Evolutionary conservation across 2,797 vertebrate genomes (phyloP), one percentile per base, ranked within the genome.

Genomic region (Calcarius lapponicus): DNA sequence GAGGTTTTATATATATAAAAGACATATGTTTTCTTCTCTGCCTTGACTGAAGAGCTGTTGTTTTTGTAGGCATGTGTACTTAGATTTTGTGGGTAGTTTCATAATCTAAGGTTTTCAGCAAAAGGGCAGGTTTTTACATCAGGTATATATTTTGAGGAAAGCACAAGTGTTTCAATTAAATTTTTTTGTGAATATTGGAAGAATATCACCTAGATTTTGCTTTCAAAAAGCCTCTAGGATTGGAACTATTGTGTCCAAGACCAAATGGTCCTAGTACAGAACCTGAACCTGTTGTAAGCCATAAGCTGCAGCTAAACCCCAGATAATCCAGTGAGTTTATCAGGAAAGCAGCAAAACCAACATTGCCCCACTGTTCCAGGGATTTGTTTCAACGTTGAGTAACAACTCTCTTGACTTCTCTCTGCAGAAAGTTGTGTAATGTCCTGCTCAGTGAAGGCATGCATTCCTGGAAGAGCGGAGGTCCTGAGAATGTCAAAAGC

Each of bases 401-500:
- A 82, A 60, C 58, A 66, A 13, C 0, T 4, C 48, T 80, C 42
- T 64, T 66, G 29, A 79, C 43, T 88, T 90, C 42, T 92, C 76
- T 71, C 80, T 70, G 56, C 45, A 90, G 85, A 94, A 91, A 43
- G 45, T 76, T 91, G 86, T 86, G 62, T 66, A 87, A 74, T 2
- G 4, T 76, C 70, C 80, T 45, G 38, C 80, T 74, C 50, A 3
- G 1, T 19, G 64, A 86, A 93, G 92, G 80, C 92, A 81, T 10
- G 78, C 92, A 95, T 95, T 96, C 95, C 90, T 94, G 88, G 82
- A 94, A 90, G 94, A 94, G 83, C 0, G 7, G 86, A 95, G 94
- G 94, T 96, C 95, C 94, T 96, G 95, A 95, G 95, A 97, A 96
- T 96, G 95, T 97, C 95, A 96, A 95, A 97, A 92, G 91, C 93